A percentile compares a stretch with the other conserved stretches of the same genome.
Evolutionary conservation across 2,113 vertebrate genomes (phyloP).

Genomic region (Carollia perspicillata): DNA sequence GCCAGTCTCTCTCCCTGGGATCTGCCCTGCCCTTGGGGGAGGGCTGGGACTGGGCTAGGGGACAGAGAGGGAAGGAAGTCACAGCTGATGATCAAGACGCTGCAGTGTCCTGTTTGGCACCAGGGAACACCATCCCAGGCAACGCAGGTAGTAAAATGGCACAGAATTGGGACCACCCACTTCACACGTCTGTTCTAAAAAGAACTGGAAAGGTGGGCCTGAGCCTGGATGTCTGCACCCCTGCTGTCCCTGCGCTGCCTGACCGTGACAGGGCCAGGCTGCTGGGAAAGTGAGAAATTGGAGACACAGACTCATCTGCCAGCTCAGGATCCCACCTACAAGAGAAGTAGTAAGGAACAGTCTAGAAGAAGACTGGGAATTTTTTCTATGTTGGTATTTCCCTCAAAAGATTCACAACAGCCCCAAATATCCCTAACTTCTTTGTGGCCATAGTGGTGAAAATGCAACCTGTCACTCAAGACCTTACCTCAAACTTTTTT

Average conservation of each 20-base stretch:
- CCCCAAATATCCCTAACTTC: background rate
- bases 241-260: background rate
- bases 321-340: background rate
- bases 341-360: background rate
- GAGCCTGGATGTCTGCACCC: background rate
- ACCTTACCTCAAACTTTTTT: background rate
- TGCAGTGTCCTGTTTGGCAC: background rate
- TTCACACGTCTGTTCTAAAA: background rate
- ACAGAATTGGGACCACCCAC: background rate
- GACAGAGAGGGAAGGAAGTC: background rate
- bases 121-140: background rate
- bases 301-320: background rate
- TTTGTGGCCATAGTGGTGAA: background rate
- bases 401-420: background rate
- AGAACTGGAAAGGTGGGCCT: background rate
- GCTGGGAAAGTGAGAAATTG: background rate
- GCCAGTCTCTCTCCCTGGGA: background rate
- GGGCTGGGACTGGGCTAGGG: background rate
- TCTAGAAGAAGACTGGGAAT: background rate
- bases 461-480: background rate
- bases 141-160: background rate
- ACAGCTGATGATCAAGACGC: too few species aligned
- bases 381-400: background rate
- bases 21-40: background rate
- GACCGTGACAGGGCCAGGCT: background rate